Conservation (phyloP, 2,113 vertebrate genomes). For the Proterorhinus semilunaris region DNA sequence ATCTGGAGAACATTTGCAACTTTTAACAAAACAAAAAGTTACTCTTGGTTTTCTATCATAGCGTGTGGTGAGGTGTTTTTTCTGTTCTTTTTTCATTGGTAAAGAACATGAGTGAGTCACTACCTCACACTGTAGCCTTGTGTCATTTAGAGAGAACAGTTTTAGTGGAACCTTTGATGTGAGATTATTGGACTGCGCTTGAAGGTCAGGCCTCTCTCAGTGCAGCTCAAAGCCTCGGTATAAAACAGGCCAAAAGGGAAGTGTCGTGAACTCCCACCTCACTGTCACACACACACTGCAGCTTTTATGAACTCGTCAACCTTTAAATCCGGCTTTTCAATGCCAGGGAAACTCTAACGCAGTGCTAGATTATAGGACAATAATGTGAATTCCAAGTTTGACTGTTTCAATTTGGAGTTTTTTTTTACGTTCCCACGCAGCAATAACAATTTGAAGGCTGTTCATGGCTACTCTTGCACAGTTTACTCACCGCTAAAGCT, state of each 20-base stretch:
- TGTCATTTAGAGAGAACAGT: background rate
- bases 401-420: background rate
- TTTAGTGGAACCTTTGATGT: conserved; percentile 58
- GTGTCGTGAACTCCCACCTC: conserved; percentile 40
- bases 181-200: conserved; percentile 62
- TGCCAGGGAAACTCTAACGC: conserved; percentile 8
- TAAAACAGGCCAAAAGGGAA: conserved; percentile 37
- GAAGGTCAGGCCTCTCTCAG: conserved; percentile 56
- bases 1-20: too few relatives aligned
- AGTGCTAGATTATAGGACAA: background rate
- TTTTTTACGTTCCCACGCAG: background rate
- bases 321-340: conserved; percentile 54
- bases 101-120: too few relatives aligned
- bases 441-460: too few relatives aligned
- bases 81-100: too few relatives aligned
- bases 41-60: too few relatives aligned
- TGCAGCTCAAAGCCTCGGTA: conserved; percentile 22
- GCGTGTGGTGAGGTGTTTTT: too few relatives aligned
- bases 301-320: conserved; percentile 42
- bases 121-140: too few relatives aligned
- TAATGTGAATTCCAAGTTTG: background rate
- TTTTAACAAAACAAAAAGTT: too few relatives aligned
- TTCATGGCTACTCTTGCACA: too few relatives aligned
- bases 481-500: too few relatives aligned
- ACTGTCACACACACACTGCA: conserved; percentile 30